Evolutionary conservation across 2,797 vertebrate genomes (phyloP).

Genomic region (Anas flavirostris): DNA sequence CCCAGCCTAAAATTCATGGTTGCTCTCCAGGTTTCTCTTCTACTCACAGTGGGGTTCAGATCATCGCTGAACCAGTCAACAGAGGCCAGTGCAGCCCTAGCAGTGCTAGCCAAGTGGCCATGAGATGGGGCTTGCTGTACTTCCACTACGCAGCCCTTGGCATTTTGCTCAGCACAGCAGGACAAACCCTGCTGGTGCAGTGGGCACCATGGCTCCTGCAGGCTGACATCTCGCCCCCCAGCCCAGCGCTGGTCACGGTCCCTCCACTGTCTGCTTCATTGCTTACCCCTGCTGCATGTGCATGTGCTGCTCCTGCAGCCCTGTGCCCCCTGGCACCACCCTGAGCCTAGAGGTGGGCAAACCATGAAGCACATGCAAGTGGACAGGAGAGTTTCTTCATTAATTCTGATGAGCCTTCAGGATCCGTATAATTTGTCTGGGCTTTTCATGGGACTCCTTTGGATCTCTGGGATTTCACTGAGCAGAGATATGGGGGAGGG

Average conservation of each 20-base stretch:
- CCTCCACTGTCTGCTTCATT: slow-evolving; percentile 8
- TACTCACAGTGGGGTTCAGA: not conserved
- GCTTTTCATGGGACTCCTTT: not conserved
- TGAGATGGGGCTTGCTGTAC: fast-evolving
- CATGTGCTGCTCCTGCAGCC: slow-evolving; percentile 35
- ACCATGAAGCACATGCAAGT: not conserved
- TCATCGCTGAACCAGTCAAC: fast-evolving
- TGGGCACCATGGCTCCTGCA: not conserved
- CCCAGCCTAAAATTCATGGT: not conserved
- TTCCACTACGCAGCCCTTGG: not conserved
- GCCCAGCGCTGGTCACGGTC: not conserved
- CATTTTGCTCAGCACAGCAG: fast-evolving
- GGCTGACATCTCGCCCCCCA: not conserved
- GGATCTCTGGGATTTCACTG: not conserved
- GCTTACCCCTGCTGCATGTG: slow-evolving; percentile 67
- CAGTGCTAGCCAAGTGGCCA: not conserved
- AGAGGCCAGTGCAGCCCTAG: not conserved
- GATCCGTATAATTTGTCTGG: not conserved
- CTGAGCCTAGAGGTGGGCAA: slow-evolving; percentile 64
- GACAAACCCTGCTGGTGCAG: not conserved
- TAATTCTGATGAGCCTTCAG: not conserved
- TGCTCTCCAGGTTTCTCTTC: not conserved
- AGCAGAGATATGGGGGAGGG: not conserved
- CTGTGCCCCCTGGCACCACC: not conserved
- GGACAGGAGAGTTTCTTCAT: not conserved